phyloP scores from a whole-genome alignment of 92 coral and sea anemone species.

The Zoanthus sansibaricus region DNA sequence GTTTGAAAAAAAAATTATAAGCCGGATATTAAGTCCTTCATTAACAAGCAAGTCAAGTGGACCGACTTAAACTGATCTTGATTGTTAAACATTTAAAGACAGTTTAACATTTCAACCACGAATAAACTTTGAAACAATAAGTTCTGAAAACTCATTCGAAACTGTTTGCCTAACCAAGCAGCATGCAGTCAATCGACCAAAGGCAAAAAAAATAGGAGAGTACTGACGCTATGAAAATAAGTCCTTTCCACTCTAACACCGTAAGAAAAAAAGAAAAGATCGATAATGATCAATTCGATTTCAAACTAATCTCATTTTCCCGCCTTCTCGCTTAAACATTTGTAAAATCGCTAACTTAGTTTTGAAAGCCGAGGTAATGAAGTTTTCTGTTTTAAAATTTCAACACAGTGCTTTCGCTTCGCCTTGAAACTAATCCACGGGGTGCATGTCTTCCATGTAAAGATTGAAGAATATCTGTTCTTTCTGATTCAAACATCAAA shows the following conservation, averaged over 20 bases:
- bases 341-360: background rate
- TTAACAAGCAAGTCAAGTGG: conserved; percentile 32
- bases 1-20: conserved; percentile 34
- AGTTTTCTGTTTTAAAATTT: background rate
- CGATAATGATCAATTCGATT: conserved; percentile 19
- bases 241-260: conserved; percentile 1
- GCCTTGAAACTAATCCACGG: conserved; percentile 3
- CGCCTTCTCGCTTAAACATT: conserved; percentile 23
- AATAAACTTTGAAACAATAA: conserved; percentile 20
- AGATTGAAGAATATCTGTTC: background rate
- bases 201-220: background rate
- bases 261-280: background rate
- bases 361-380: background rate
- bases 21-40: conserved; percentile 37
- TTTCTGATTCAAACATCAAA: conserved; percentile 6
- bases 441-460: background rate
- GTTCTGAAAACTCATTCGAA: conserved; percentile 22
- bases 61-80: conserved; percentile 10
- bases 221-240: background rate
- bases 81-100: conserved; percentile 29
- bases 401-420: background rate
- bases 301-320: conserved; percentile 32
- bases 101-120: conserved; percentile 34
- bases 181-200: conserved; percentile 13
- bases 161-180: conserved; percentile 34